Evolutionary conservation across 2,888 invertebrate genomes (phyloP).

Genomic region (Plagodis pulveraria): DNA sequence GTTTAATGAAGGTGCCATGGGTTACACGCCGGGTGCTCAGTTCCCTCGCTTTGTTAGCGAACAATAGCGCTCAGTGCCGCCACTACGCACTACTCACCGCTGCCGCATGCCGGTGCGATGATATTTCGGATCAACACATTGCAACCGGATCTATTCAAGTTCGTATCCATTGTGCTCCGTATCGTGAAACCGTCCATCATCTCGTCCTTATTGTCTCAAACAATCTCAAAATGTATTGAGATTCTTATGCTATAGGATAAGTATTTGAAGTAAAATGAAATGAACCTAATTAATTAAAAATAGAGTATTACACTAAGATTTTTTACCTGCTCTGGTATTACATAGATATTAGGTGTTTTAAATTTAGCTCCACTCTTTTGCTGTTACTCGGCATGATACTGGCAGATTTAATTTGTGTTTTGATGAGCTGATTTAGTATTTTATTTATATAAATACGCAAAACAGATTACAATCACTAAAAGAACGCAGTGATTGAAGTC

Average conservation of each 20-base stretch:
- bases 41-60: not conserved
- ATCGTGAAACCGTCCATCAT: not conserved
- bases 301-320: no score
- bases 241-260: not conserved
- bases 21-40: not conserved
- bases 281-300: no score
- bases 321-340: no score
- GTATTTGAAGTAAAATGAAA: not conserved
- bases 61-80: not conserved
- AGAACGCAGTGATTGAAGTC: no score
- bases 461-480: no score
- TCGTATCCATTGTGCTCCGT: not conserved
- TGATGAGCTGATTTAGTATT: no score
- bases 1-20: not conserved
- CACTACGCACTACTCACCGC: not conserved
- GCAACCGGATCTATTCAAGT: constrained; percentile 2
- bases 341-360: no score
- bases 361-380: no score
- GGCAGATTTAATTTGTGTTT: not conserved
- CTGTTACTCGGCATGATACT: no score
- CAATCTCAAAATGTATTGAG: not conserved
- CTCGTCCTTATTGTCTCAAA: not conserved
- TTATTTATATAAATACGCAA: no score
- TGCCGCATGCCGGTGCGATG: not conserved
- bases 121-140: constrained; percentile 6